Percentiles rank a stretch among this genome's conserved stretches.
phyloP scores from a whole-genome alignment of 2,797 vertebrate genomes.

The Ceyx erithaca region DNA sequence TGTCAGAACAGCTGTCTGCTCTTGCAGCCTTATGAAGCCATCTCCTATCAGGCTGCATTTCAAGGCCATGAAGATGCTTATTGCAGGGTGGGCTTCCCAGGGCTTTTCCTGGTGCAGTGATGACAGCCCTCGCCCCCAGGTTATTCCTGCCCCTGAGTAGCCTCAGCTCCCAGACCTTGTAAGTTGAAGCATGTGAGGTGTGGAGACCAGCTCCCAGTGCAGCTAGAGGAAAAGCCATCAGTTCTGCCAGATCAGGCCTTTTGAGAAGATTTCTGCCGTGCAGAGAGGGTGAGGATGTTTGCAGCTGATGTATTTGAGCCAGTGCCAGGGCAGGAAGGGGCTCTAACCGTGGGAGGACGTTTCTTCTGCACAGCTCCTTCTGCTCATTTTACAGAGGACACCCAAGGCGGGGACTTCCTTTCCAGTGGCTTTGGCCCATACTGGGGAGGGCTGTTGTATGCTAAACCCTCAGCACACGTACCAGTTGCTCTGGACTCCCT shows the following conservation, averaged over 20 bases:
- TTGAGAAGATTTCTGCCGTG: neutral
- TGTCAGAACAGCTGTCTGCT: neutral
- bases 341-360: neutral
- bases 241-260: neutral
- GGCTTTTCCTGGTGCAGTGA: neutral
- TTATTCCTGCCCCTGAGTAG: neutral
- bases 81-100: fast-evolving
- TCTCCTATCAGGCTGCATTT: neutral
- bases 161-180: neutral
- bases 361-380: neutral
- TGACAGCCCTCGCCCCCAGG: neutral
- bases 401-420: neutral
- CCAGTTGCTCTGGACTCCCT: neutral
- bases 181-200: neutral
- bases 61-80: neutral
- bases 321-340: neutral
- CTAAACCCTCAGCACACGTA: neutral
- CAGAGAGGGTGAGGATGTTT: neutral
- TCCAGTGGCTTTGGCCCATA: too few species aligned
- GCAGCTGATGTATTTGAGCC: neutral
- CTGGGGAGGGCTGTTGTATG: neutral
- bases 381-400: neutral
- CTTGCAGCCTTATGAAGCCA: neutral
- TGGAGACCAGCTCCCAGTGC: neutral
- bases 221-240: neutral